Base-by-base conservation (phyloP, 2,113 vertebrate genomes). In the Arothron firmamentum region DNA sequence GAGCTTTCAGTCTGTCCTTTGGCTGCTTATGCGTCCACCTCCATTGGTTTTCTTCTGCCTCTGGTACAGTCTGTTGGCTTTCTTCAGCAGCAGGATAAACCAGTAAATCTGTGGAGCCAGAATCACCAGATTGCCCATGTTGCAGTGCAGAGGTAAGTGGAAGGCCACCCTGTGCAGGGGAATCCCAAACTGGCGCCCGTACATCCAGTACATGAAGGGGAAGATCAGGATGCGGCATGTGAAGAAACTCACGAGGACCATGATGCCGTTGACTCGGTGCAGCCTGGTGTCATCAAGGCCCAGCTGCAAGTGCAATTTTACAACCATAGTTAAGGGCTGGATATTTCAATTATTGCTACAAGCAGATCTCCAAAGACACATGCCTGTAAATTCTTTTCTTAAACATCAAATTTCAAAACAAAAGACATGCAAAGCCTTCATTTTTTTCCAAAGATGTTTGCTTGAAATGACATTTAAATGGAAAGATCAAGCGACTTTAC, bases 51-150 rank as follows among this genome's bases (percentile, higher is more conserved):
- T 67, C 84, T 51, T 68, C 70, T 79, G 72, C 76, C 84, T 69
- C 53, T 6, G 51, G 75, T 94, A 95, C 38, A 95, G 91, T 11
- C 87, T 81, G 17, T 45, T 59, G 0, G 93, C 94, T 78, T 95
- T 95, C 71, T 70, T 91, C 82, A 94, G 89, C 84, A 97, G 92
- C 72, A 95, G 90, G 15, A 69, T 13, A 67, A 96, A 94, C 95
- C 94, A 96, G 91, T 95, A 94, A 78, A 95, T 34, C 88, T 97
- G 95, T 0, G 94, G 95, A 6, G 92, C 89, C 59, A 97, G 86
- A 84, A 97, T 88, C 21, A 88, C 45, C 59, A 89, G 88, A 52
- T 94, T 96, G 74, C 92, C 91, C 52, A 94, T 21, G 3, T 95
- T 97, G 88, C 94, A 95, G 59, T 90, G 88, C 73, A 92, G 71